Base-by-base conservation (phyloP, 2,113 vertebrate species). In the Sceloporus tristichus region DNA sequence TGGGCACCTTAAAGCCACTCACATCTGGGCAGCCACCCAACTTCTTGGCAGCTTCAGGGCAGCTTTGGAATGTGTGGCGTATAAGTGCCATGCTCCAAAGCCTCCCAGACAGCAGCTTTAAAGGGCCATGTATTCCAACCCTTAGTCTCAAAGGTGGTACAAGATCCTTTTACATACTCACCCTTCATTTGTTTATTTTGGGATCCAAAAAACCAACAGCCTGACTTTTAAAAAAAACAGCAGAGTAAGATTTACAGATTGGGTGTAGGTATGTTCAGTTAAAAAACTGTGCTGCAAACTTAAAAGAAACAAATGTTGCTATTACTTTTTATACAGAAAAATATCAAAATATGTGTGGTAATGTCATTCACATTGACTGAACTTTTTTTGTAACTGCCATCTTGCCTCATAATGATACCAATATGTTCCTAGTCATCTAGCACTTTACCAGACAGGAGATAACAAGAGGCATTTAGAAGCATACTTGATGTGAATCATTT, bases 261-360 rank as follows among this genome's bases (percentile, higher is more conserved):
- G 59, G 59, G 59, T 54, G 19, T 11, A 7, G 27, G 40, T 66
- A 34, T 53, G 11, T 9, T 1, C 16, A 83, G n/a, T 62, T 42
- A 6, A 86, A 19, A 85, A 91, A 81, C 84, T 81, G 6, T 66
- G 21, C 25, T 76, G n/a, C 13, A 74, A 84, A 92, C 29, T 9
- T 7, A 53, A 70, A 89, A 86, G 40, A 0, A 76, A 10, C 48
- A 76, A 48, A 77, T 40, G 65, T 8, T 62, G 25, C 34, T 34
- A 27, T 75, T 38, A 56, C 59, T 85, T 85, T 85, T 42, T 38
- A 42, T 27, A 77, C 38, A 76, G 4, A 29, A 76, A 62, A 4
- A 10, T 23, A 84, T 84, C 13, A 70, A 87, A 86, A 56, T 53
- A 79, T 21, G 62, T 81, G 16, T 77, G 27, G 84, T 9, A 76